Evolutionary conservation across 2,888 invertebrate genomes (phyloP), one percentile per base, ranked within the genome.

Genomic region (Serripes groenlandicus): DNA sequence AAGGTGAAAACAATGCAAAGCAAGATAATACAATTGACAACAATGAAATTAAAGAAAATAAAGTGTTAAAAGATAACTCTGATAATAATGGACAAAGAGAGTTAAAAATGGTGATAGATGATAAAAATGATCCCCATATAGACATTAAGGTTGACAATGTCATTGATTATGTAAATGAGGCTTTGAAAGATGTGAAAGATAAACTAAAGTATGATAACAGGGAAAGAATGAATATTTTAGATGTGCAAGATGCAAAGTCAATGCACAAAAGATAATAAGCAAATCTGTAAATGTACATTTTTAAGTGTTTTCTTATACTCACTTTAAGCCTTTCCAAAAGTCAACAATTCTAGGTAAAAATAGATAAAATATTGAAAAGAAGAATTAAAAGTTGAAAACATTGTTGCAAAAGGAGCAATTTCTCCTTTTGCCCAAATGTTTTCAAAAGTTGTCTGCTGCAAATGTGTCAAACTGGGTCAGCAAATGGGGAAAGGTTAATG

Each of bases 1-100:
- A n/a, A n/a, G n/a, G n/a, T n/a, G n/a, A n/a, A n/a, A n/a, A n/a
- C n/a, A n/a, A n/a, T n/a, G n/a, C n/a, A n/a, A n/a, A n/a, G n/a
- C n/a, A n/a, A 30, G 37, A 3, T 32, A 30, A 21, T 34, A 70
- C 5, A 69, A 60, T 56, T 42, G 26, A 54, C 18, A n/a, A 52
- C 54, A 23, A 54, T 21, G 15, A 56, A 54, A 5, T 34, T n/a
- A 35, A 54, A 54, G 21, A 54, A 7, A 30, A 0, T 34, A 18
- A 21, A 49, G 54, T 54, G n/a, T 49, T 52, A 30, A 49, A 28
- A 28, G 21, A 76, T 30, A 56, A 42, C n/a, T n/a, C 34, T 15
- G 34, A 72, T 5, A 76, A 35, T 28, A 37, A 68, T 69, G 69
- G 54, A 18, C 78, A 79, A 26, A 74, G 74, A 70, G 78, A 79